Evolutionary conservation across 2,797 vertebrate species (phyloP), one percentile per base, ranked within the genome.

Genomic region (Aselliscus stoliczkanus): DNA sequence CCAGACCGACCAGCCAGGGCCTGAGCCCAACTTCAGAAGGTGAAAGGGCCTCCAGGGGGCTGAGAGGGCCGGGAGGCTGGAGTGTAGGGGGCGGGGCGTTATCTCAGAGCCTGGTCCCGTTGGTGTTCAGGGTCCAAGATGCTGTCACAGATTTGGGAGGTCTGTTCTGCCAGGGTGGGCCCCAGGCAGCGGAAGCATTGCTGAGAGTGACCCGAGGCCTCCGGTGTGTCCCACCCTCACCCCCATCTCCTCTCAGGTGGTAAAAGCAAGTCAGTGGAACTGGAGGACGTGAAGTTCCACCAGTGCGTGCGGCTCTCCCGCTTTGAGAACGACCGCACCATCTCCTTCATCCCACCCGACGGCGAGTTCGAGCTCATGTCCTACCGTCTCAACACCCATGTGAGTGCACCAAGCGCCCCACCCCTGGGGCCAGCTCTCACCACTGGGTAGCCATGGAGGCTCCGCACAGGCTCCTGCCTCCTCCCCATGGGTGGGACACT

Each of bases 301-400:
- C 99, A 99, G 98, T 99, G 99, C 0, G 99, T 99, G 23, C 99
- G 99, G 0, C 99, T 99, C 1, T 99, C 99, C 0, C 99, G 99
- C 31, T 99, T 99, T 2, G 99, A 99, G 86, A 99, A 98, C 0
- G 99, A 99, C 98, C 98, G 99, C 11, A 99, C 99, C 37, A 99
- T 99, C 98, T 99, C 99, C 93, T 99, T 99, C 98, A 99, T 99
- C 96, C 99, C 99, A 0, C 99, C 99, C 0, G 99, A 99, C 0
- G 99, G 99, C 0, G 99, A 99, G 96, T 99, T 99, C 2, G 99
- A 99, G 95, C 99, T 99, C 94, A 99, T 99, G 99, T 99, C 99
- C 80, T 99, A 99, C 95, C 99, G 99, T 89, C 99, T 99, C 97
- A 99, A 99, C 97, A 99, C 99, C 3, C 99, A 99, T 29, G 99